Base-by-base conservation (phyloP, 2,797 vertebrate genomes). In the Sylvilagus floridanus region DNA sequence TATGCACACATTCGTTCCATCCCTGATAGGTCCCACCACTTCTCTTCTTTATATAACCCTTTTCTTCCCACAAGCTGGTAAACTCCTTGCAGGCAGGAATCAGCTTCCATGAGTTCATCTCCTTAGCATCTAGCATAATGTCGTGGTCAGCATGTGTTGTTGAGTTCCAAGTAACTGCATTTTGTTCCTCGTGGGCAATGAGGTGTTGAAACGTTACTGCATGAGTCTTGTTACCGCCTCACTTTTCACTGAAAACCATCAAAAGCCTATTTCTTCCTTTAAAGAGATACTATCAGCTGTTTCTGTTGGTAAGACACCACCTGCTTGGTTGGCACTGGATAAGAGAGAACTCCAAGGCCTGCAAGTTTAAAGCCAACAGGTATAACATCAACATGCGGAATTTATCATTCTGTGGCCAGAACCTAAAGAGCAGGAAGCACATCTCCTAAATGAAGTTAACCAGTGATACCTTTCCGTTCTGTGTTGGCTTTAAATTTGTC, bases 371-470 rank as follows among this genome's bases (percentile, higher is more conserved):
- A 75, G 54, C 1, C 37, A 66, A 30, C 13, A 24, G 28, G 4
- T 88, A 60, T 75, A 65, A 92, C 92, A 85, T 5, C 5, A 26
- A 57, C 32, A 37, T 32, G 60, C 68, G 32, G 47, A 84, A 88
- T 84, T 52, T 35, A 24, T 69, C 73, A 52, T 79, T 87, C 35
- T 91, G 13, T 76, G 62, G 22, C 54, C 91, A 68, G 60, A 54
- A 72, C 73, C 54, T 60, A 17, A 81, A 92, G 71, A 82, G 24
- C 90, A 90, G 94, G 73, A 97, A 97, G 54, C 62, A 54, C 60
- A 75, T 72, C 57, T 76, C 7, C 90, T 88, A 93, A 91, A 66
- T 88, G 89, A 95, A 90, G 69, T 93, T 95, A 92, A 10, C 35
- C 69, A 81, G 28, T 69, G 26, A 30, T 65, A 71, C 77, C 60